A percentile compares a stretch with the other conserved stretches of the same genome.
phyloP scores from a whole-genome alignment of 1,140 invertebrate species.

The Octopus sinensis region DNA sequence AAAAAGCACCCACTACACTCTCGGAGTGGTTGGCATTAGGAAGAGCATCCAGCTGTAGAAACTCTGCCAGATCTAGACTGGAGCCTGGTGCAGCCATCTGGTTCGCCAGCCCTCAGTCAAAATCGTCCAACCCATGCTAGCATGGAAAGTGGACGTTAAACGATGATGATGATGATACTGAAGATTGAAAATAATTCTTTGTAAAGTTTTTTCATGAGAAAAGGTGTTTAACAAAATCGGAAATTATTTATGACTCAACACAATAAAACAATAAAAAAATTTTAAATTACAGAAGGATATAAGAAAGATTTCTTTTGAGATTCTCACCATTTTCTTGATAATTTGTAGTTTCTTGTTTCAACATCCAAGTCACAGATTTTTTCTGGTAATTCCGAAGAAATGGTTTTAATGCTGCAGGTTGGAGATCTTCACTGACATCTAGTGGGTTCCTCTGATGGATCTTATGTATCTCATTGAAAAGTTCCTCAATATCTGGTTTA shows the following conservation, averaged over 20 bases:
- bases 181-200: background rate
- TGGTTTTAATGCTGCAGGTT: constrained; percentile 61
- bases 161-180: background rate
- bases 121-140: too few relatives aligned
- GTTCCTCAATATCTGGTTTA: constrained; percentile 57
- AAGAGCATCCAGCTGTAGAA: too few relatives aligned
- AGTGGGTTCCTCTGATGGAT: constrained; percentile 42
- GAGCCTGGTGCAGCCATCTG: too few relatives aligned
- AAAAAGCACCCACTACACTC: too few relatives aligned
- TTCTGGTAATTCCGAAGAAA: constrained; percentile 68
- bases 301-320: background rate
- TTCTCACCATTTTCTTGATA: background rate
- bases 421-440: constrained; percentile 40
- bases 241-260: too few relatives aligned
- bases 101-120: too few relatives aligned
- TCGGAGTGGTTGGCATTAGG: too few relatives aligned
- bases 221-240: too few relatives aligned
- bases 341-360: constrained; percentile 48
- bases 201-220: background rate
- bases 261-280: background rate
- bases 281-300: background rate
- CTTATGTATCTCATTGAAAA: constrained; percentile 58
- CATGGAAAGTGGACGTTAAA: too few relatives aligned
- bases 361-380: constrained; percentile 71
- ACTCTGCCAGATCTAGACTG: too few relatives aligned